Evolutionary conservation across 2,888 invertebrate genomes (phyloP).

Genomic region (Psococerastis gibbosa): DNA sequence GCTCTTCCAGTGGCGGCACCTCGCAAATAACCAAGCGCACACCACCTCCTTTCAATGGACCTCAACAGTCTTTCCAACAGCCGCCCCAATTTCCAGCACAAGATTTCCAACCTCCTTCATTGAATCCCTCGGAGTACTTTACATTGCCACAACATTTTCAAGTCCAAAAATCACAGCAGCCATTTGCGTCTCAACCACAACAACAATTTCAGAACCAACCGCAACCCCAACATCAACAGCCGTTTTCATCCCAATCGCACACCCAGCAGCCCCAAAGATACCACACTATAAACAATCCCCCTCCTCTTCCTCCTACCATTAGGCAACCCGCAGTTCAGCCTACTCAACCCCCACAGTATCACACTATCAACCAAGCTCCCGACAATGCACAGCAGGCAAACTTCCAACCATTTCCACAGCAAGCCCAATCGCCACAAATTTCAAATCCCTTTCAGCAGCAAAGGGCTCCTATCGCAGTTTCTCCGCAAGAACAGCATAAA

Average conservation of each 20-base stretch:
- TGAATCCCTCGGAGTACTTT: neutral
- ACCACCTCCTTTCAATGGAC: slow-evolving; percentile 7
- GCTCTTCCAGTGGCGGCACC: slow-evolving; percentile 13
- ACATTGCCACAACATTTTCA: neutral
- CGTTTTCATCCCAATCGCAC: slow-evolving; percentile 13
- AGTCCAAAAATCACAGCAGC: slow-evolving; percentile 12
- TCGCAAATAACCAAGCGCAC: slow-evolving; percentile 5
- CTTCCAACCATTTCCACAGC: neutral
- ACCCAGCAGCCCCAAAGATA: slow-evolving; percentile 11
- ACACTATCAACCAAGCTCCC: slow-evolving; percentile 13
- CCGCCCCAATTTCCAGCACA: slow-evolving; percentile 11
- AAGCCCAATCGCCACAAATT: neutral
- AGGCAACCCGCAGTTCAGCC: slow-evolving; percentile 2
- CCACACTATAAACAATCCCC: slow-evolving; percentile 14
- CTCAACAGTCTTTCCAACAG: slow-evolving; percentile 12
- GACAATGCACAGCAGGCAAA: neutral
- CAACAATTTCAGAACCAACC: slow-evolving; percentile 15
- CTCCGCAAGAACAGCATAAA: slow-evolving; percentile 21
- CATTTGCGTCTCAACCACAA: slow-evolving; percentile 17
- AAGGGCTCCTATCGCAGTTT: slow-evolving; percentile 10
- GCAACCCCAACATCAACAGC: slow-evolving; percentile 15
- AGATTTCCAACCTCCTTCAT: slow-evolving; percentile 1
- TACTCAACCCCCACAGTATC: slow-evolving; percentile 14
- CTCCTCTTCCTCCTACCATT: slow-evolving; percentile 11
- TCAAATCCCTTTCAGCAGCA: slow-evolving; percentile 8